Evolutionary conservation across 2,113 vertebrate species (phyloP), one percentile per base, ranked within the genome.

Genomic region (Cacatua alba): DNA sequence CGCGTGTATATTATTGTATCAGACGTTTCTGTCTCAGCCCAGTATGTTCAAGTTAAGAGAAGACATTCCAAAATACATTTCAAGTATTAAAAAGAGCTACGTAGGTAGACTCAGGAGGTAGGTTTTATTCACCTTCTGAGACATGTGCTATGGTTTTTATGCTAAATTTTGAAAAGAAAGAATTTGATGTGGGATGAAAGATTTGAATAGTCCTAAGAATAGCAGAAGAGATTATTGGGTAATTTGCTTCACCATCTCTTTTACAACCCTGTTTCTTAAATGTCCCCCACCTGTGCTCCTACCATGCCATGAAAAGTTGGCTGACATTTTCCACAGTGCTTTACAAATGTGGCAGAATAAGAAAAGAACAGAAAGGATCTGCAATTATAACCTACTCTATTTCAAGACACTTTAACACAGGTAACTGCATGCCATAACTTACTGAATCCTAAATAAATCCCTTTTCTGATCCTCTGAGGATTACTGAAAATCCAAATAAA

Each of bases 401-500:
- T 91, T 95, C 51, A 90, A 83, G 74, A 92, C 28, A 93, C 57
- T 96, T 92, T 92, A 92, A 90, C 86, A 81, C 53, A 96, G 93
- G 95, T 93, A 95, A 90, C 59, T 84, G 41, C 49, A 55, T 23
- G 28, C 67, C 75, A 28, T 88, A 95, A 96, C 57, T 86, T 91
- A 65, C 35, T n/a, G 57, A 92, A 80, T 95, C 57, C 86, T 85
- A 94, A 94, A 96, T 75, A 92, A 96, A 94, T 92, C 70, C 64
- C 19, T 48, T 82, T 95, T 92, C 89, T 95, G 87, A 96, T 96
- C 74, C 84, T 92, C 82, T 92, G 48, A 88, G 85, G 92, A 97
- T 96, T 96, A 95, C 65, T 96, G 90, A 94, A 97, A 97, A 96
- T 95, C 91, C 92, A 97, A 90, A 97, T 90, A 96, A 97, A 90